Evolutionary conservation across 2,888 invertebrate genomes (phyloP).

Genomic region (Fragum whitleyi): DNA sequence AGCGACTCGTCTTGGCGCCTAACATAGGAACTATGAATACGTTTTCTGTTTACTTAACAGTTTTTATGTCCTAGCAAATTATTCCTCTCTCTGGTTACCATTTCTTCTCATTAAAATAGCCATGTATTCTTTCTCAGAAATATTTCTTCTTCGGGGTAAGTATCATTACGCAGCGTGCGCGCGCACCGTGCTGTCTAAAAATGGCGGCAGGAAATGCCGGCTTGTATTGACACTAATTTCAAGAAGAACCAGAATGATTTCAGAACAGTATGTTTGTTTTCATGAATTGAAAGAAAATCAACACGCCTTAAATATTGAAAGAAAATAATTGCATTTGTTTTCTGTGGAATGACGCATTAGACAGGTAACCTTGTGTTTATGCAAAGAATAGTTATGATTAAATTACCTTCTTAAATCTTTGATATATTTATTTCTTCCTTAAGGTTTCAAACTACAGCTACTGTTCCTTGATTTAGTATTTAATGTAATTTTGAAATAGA

Average conservation of each 20-base stretch:
- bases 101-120: slow-evolving; percentile 47
- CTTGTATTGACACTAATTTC: not conserved
- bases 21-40: slow-evolving; percentile 39
- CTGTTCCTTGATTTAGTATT: too few relatives aligned
- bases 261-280: not conserved
- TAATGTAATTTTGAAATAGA: too few relatives aligned
- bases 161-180: not conserved
- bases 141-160: not conserved
- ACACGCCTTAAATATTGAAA: slow-evolving; percentile 14
- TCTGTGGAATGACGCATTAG: not conserved
- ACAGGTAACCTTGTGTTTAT: too few relatives aligned
- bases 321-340: slow-evolving; percentile 1
- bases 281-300: not conserved
- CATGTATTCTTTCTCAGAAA: slow-evolving; percentile 38
- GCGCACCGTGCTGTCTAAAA: not conserved
- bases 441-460: too few relatives aligned
- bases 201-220: not conserved
- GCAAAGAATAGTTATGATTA: too few relatives aligned
- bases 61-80: slow-evolving; percentile 59
- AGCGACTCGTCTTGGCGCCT: slow-evolving; percentile 45
- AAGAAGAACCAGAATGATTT: slow-evolving; percentile 1
- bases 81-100: slow-evolving; percentile 51
- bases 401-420: too few relatives aligned
- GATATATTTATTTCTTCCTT: too few relatives aligned
- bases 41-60: slow-evolving; percentile 51